These are phyloP conservation scores for Matsumurasca onukii DNA, from an alignment of 1,140 invertebrate species.

Conservation along the genomic window DNA sequence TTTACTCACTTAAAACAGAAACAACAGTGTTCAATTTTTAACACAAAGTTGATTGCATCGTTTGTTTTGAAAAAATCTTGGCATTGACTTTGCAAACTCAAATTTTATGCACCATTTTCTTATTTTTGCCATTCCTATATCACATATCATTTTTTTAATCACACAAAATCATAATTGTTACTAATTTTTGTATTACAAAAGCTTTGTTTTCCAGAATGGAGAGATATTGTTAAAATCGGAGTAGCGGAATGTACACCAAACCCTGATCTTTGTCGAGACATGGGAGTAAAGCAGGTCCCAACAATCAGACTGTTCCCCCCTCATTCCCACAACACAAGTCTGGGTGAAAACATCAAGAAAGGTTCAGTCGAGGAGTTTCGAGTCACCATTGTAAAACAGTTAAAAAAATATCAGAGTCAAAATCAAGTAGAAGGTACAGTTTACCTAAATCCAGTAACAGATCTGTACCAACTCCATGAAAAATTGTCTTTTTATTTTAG, in stretches of 20 bases:
- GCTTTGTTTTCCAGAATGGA: constrained; percentile 62
- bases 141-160: no score
- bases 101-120: no score
- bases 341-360: constrained; percentile 59
- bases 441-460: constrained; percentile 57
- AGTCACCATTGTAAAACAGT: constrained; percentile 54
- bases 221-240: constrained; percentile 65
- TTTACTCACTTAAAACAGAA: no score
- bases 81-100: no score
- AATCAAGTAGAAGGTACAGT: constrained; percentile 51
- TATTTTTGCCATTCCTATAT: no score
- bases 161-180: no score
- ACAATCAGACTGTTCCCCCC: constrained; percentile 74
- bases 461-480: constrained; percentile 50
- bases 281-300: constrained; percentile 84
- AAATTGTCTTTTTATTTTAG: constrained; percentile 52
- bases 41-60: no score
- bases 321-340: constrained; percentile 56
- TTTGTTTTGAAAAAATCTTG: no score
- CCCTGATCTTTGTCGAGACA: constrained; percentile 57
- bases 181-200: no score
- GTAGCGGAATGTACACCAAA: constrained; percentile 66
- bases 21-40: no score
- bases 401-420: background rate
- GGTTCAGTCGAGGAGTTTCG: constrained; percentile 56